phyloP scores from a whole-genome alignment of 1,140 invertebrate species.

The Eulimnadia texana region DNA sequence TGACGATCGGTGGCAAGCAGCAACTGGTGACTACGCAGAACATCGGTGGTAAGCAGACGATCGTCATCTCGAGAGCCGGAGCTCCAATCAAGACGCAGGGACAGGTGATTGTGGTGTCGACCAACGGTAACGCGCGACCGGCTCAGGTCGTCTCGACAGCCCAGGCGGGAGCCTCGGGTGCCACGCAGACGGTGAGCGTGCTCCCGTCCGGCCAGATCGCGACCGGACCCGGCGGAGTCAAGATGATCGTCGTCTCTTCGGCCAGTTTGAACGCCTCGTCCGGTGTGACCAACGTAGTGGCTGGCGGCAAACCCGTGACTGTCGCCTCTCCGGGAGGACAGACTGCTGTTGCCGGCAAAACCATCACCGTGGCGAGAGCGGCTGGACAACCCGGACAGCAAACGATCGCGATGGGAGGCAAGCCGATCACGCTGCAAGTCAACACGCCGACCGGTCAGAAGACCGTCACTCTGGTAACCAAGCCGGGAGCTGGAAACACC shows the following conservation, averaged over 20 bases:
- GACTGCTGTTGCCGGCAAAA: constrained; percentile 36
- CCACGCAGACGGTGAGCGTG: constrained; percentile 20
- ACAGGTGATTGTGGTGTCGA: constrained; percentile 56
- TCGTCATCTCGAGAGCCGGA: constrained; percentile 41
- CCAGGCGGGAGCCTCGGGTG: constrained; percentile 30
- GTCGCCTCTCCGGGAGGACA: constrained; percentile 40
- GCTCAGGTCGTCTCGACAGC: constrained; percentile 44
- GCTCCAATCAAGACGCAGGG: not conserved
- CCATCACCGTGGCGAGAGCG: constrained; percentile 37
- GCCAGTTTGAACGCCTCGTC: constrained; percentile 19
- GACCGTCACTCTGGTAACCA: constrained; percentile 33
- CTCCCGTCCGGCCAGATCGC: constrained; percentile 31
- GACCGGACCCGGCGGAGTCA: constrained; percentile 34
- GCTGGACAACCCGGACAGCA: constrained; percentile 3
- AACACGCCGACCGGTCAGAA: constrained; percentile 36
- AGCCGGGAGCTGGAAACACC: constrained; percentile 12
- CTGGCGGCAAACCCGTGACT: constrained; percentile 32
- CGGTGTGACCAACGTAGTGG: constrained; percentile 12
- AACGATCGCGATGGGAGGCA: constrained; percentile 34
- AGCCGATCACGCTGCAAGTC: constrained; percentile 50
- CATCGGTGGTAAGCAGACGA: constrained; percentile 39
- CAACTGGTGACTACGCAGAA: constrained; percentile 29
- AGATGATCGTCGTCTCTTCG: constrained; percentile 48
- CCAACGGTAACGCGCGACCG: constrained; percentile 43
- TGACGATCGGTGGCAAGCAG: constrained; percentile 8